A percentile compares a stretch with the other conserved stretches of the same genome.
These are phyloP conservation scores for Prinia subflava DNA, from an alignment of 2,113 vertebrate genomes.

Conservation along the genomic window DNA sequence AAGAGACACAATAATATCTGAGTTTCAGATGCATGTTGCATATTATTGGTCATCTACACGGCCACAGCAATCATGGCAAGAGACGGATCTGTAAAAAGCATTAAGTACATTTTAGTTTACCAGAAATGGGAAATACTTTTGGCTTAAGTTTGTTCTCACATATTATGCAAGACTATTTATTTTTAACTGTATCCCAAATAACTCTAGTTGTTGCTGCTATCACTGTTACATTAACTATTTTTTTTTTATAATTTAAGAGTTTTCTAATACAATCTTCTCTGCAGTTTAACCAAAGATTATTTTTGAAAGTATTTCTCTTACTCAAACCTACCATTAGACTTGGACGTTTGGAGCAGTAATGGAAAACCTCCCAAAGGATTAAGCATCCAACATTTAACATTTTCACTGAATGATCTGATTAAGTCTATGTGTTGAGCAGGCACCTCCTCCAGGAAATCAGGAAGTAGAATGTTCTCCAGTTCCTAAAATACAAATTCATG, in stretches of 20 bases:
- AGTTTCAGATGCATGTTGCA: not conserved
- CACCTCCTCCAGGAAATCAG: conserved; percentile 67
- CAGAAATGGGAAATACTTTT: not conserved
- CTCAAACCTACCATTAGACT: conserved; percentile 56
- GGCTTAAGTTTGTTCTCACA: not conserved
- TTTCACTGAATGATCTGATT: conserved; percentile 66
- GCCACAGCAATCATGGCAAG: not conserved
- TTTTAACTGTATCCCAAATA: not conserved
- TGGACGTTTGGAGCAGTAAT: conserved; percentile 41
- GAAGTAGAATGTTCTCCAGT: conserved; percentile 65
- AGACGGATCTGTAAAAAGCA: not conserved
- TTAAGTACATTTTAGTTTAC: not conserved
- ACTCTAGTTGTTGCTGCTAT: not conserved
- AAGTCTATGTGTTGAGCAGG: conserved; percentile 58
- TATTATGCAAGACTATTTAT: not conserved
- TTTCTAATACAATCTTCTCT: not conserved
- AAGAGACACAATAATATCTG: not conserved
- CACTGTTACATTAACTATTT: too few relatives aligned
- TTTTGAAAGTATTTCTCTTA: not conserved
- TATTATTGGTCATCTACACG: not conserved
- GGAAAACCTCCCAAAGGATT: conserved; percentile 59
- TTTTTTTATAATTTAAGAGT: not conserved
- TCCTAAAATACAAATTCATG: conserved; percentile 35
- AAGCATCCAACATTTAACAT: conserved; percentile 60
- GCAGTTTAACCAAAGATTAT: not conserved